These are phyloP conservation scores for Epinephelus fuscoguttatus DNA, from an alignment of 2,113 vertebrate species.

Conservation along the genomic window DNA sequence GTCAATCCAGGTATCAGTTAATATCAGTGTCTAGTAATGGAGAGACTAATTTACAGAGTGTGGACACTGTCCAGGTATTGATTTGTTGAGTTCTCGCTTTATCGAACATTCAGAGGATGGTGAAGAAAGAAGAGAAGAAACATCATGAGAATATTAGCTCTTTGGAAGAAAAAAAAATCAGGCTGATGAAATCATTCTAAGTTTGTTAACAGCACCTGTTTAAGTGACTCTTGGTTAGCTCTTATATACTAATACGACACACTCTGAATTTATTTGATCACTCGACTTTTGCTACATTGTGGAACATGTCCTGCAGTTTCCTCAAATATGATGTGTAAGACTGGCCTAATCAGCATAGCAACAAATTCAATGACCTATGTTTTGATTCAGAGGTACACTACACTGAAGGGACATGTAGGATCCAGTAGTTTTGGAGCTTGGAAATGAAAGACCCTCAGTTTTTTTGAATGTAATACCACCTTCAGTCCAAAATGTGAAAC, in stretches of 20 bases:
- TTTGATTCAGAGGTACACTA: neutral
- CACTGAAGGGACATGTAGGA: neutral
- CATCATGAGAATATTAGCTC: neutral
- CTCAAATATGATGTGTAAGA: neutral
- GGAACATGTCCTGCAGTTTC: too few species aligned
- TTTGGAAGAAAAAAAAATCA: neutral
- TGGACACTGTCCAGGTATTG: slow-evolving; percentile 52
- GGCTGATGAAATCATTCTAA: neutral
- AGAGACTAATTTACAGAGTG: slow-evolving; percentile 58
- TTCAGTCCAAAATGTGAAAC: neutral
- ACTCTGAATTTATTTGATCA: neutral
- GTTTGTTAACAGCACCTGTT: neutral
- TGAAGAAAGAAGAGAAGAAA: slow-evolving; percentile 9
- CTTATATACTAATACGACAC: neutral
- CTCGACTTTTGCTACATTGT: too few species aligned
- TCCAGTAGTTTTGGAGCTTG: neutral
- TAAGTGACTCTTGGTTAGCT: too few species aligned
- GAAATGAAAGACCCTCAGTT: neutral
- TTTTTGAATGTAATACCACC: neutral
- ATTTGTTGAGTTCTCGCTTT: slow-evolving; percentile 53
- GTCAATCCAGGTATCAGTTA: slow-evolving; percentile 66
- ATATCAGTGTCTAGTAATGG: slow-evolving; percentile 69
- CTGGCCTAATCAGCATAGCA: neutral
- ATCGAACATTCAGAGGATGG: slow-evolving; percentile 38
- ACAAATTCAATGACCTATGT: neutral